phyloP scores from a whole-genome alignment of 2,888 invertebrate species.

The Limnephilus rhombicus region DNA sequence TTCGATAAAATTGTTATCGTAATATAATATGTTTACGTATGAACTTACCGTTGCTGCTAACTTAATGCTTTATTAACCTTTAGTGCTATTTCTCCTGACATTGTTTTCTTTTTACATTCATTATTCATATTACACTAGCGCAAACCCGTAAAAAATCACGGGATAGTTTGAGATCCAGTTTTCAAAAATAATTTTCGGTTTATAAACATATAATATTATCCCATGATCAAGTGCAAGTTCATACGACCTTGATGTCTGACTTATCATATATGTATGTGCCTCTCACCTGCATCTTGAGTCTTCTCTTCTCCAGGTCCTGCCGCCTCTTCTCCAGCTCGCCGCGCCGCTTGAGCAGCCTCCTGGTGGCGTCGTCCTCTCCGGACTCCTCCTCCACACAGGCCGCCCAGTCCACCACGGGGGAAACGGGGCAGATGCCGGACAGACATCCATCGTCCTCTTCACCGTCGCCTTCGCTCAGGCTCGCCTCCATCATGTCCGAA shows the following conservation, averaged over 20 bases:
- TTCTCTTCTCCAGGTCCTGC: conserved; percentile 73
- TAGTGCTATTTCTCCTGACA: too few species aligned
- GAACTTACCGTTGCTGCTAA: too few species aligned
- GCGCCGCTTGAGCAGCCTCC: conserved; percentile 73
- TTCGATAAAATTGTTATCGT: too few species aligned
- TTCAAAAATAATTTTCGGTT: too few species aligned
- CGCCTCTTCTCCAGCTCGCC: conserved; percentile 74
- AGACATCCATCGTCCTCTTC: conserved; percentile 76
- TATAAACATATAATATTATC: too few species aligned
- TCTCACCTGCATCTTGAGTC: conserved; percentile 74
- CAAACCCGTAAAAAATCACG: too few species aligned
- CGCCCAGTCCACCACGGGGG: conserved; percentile 68
- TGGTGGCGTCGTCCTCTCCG: conserved; percentile 72
- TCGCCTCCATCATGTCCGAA: conserved; percentile 64
- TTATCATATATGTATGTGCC: background rate
- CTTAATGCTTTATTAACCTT: too few species aligned
- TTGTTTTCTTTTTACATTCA: too few species aligned
- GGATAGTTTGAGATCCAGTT: too few species aligned
- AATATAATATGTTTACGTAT: too few species aligned
- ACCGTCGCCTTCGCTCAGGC: conserved; percentile 76
- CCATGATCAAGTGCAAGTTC: background rate
- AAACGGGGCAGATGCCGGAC: conserved; percentile 65
- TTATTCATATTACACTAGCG: too few species aligned
- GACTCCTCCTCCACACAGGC: conserved; percentile 62
- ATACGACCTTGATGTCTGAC: background rate